Evolutionary conservation across 1,140 invertebrate species (phyloP).

Genomic region (Brachionus sp.): DNA sequence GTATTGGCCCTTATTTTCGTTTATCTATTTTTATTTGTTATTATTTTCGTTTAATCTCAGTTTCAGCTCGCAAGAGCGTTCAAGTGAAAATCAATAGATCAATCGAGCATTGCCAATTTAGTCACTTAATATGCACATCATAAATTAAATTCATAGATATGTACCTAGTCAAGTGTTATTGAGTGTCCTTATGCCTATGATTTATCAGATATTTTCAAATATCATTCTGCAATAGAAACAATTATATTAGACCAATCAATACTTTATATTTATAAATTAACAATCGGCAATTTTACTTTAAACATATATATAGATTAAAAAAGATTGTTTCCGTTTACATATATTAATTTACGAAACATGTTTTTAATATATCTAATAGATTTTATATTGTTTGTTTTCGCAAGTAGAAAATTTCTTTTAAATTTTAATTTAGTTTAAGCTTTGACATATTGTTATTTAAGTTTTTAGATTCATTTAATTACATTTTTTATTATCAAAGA

Average conservation of each 20-base stretch:
- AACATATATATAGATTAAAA: not conserved
- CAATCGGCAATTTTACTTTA: not conserved
- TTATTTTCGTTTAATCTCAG: not conserved
- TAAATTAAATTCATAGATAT: not conserved
- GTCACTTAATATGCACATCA: not conserved
- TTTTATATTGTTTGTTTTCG: not conserved
- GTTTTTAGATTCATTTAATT: too few species aligned
- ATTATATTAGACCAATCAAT: not conserved
- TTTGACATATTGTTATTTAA: not conserved
- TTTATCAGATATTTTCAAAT: not conserved
- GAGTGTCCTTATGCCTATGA: constrained; percentile 1
- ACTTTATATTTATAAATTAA: not conserved
- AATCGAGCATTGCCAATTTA: constrained; percentile 16
- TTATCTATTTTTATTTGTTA: constrained; percentile 1
- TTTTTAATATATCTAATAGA: not conserved
- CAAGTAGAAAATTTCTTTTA: not conserved
- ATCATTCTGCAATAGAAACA: not conserved
- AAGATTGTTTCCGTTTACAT: not conserved
- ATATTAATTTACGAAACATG: not conserved
- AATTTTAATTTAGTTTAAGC: not conserved
- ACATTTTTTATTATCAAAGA: too few species aligned
- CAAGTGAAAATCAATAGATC: constrained; percentile 41
- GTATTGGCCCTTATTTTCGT: not conserved
- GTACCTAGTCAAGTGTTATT: constrained; percentile 29
- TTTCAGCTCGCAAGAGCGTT: not conserved